A percentile compares a stretch with the other conserved stretches of the same genome.
Evolutionary conservation across 1,140 invertebrate genomes (phyloP).

Genomic region (Hylaeus volcanicus): DNA sequence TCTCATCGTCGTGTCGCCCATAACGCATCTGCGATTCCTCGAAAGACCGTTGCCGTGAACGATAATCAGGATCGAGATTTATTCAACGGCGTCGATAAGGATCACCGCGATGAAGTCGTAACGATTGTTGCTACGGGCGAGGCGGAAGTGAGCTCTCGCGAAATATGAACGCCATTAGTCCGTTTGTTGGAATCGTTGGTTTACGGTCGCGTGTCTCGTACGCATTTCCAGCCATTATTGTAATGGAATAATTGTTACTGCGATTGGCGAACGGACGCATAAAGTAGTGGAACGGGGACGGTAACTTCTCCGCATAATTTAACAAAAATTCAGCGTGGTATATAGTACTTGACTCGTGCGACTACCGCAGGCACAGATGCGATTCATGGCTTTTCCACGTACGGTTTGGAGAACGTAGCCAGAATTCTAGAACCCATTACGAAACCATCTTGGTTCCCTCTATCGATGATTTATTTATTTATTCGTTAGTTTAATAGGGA

Average conservation of each 20-base stretch:
- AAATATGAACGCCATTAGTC: conserved; percentile 39
- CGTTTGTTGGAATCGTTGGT: conserved; percentile 36
- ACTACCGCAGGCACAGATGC: too few species aligned
- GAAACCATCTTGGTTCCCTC: too few species aligned
- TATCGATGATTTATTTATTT: too few species aligned
- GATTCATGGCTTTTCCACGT: too few species aligned
- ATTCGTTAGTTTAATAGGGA: too few species aligned
- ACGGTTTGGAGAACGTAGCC: too few species aligned
- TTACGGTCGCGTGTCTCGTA: conserved; percentile 27
- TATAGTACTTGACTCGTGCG: background rate
- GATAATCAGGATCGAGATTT: conserved; percentile 32
- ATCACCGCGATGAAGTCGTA: conserved; percentile 35
- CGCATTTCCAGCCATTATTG: conserved; percentile 4
- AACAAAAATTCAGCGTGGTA: background rate
- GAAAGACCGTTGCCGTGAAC: background rate
- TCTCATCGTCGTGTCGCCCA: too few species aligned
- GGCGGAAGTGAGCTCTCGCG: conserved; percentile 23
- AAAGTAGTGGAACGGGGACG: background rate
- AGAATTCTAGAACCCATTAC: too few species aligned
- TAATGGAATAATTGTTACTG: conserved; percentile 9
- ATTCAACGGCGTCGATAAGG: conserved; percentile 28
- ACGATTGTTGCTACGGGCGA: conserved; percentile 42
- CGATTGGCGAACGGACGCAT: background rate
- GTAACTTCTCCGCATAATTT: background rate
- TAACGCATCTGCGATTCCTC: background rate